Percentiles rank a stretch among this genome's conserved stretches.
Evolutionary conservation across 2,888 invertebrate species (phyloP).

Genomic region (Erynnis tages): DNA sequence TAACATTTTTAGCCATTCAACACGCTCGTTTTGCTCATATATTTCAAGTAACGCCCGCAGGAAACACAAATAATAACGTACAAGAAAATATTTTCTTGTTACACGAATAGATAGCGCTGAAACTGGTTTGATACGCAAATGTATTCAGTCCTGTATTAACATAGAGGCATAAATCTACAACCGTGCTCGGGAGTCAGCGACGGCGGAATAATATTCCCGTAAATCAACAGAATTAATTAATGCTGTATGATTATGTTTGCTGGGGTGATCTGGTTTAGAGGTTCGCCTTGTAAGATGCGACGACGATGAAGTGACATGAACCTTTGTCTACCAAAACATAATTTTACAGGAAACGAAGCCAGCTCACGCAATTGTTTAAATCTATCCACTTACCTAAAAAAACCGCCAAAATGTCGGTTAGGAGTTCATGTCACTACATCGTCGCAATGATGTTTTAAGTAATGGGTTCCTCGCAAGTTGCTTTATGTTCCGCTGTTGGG

Average conservation of each 20-base stretch:
- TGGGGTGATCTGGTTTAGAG: not conserved
- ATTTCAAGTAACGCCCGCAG: conserved; percentile 6
- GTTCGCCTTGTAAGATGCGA: too few relatives aligned
- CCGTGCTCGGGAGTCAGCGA: conserved; percentile 48
- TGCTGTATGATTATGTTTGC: not conserved
- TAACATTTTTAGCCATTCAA: too few relatives aligned
- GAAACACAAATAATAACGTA: conserved; percentile 23
- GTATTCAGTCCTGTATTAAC: conserved; percentile 52
- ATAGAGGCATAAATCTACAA: conserved; percentile 55
- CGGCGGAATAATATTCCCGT: conserved; percentile 21
- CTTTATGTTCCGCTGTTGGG: too few relatives aligned
- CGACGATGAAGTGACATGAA: too few relatives aligned
- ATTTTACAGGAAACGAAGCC: too few relatives aligned
- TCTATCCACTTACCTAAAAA: too few relatives aligned
- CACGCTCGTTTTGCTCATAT: not conserved
- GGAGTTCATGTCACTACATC: too few relatives aligned
- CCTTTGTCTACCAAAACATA: too few relatives aligned
- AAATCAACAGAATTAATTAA: conserved; percentile 21
- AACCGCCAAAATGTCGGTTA: too few relatives aligned
- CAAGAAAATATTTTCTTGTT: conserved; percentile 27
- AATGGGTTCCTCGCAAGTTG: too few relatives aligned
- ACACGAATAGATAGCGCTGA: conserved; percentile 17
- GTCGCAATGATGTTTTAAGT: too few relatives aligned
- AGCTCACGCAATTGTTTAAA: too few relatives aligned
- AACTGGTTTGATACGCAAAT: conserved; percentile 43